Evolutionary conservation across 2,797 vertebrate species (phyloP), one percentile per base, ranked within the genome.

Genomic region (Dryobates pubescens): DNA sequence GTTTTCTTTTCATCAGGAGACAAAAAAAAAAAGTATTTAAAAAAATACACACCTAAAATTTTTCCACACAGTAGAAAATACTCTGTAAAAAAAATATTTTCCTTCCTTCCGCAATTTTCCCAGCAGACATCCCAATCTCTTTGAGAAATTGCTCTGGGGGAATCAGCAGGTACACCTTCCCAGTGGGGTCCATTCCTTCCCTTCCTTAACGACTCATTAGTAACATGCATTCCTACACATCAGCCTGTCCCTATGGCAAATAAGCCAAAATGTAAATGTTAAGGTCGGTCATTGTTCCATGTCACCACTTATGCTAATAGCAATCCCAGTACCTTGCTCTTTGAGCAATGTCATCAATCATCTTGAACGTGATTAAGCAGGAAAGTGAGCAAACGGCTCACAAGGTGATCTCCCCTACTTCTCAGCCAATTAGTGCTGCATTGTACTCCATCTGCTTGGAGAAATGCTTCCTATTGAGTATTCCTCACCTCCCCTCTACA

Each of bases 231-330:
- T 93, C 67, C 86, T 92, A 84, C 68, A 54, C 57, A 83, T 73
- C 69, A 93, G 14, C 36, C 63, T 58, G 67, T 93, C 92, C 86
- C 79, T 56, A 26, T 82, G 86, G 82, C 62, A 16, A 94, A 78
- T 47, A 68, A 93, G 73, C 68, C 76, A 91, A 94, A 94, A 94
- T 93, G 83, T 61, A 85, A 96, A 88, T 63, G 78, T 51, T 93
- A 43, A 82, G 92, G 93, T 93, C 15, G 1, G 76, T 95, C 85
- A 82, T 91, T 92, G 94, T 95, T 94, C 93, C 91, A 54, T 93
- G 91, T 94, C 95, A 94, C 92, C 90, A 92, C 82, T 92, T 95
- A 95, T 90, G 95, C 85, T 97, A 95, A 96, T 93, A 80, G 83
- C 45, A 92, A 20, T 81, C 89, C 74, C 70, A 85, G 61, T 17